Evolutionary conservation across 2,888 invertebrate genomes (phyloP), one percentile per base, ranked within the genome.

Genomic region (Cephus pulcher): DNA sequence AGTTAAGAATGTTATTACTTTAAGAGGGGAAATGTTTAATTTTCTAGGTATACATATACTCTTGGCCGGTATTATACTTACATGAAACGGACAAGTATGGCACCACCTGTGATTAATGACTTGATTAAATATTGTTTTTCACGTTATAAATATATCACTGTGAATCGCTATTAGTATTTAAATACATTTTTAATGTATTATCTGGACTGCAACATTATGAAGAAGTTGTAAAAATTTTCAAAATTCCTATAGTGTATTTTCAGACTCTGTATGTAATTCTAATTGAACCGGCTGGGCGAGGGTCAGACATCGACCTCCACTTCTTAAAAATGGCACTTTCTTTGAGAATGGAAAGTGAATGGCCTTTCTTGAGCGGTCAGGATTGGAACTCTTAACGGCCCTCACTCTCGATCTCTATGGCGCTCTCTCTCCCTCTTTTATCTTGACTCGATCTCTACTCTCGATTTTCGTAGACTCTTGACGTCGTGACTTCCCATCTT

Each of bases 321-420:
- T 75, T 69, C 69, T 77, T 73, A 75, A 85, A 82, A 82, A 82
- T 73, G 76, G 77, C 80, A 81, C 87, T 87, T 87, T 84, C 87
- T 86, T 87, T 78, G 23, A 34, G 78, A 84, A 78, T 86, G 78
- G 85, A 87, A 86, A 87, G 87, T 84, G 81, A 81, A 80, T 80
- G 85, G 83, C 83, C 86, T 84, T 85, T 32, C 71, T 32, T 32
- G 32, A 56, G 71, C 33, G 71, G 71, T 12, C 12, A 71, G 71
- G 32, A 15, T 71, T 32, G 71, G 71, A 34, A 33, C 71, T 71
- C 56, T 56, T 23, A 23, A 56, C 23, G 56, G 56, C 9, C 56
- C 9, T 56, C 56, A 23, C 9, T 56, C 56, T 56, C 56, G 56
- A 9, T 56, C 56, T 56, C 56, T 23, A 23, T 56, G 56, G 9